phyloP scores from a whole-genome alignment of 2,888 invertebrate species.

The Megaustenia siamemsis region DNA sequence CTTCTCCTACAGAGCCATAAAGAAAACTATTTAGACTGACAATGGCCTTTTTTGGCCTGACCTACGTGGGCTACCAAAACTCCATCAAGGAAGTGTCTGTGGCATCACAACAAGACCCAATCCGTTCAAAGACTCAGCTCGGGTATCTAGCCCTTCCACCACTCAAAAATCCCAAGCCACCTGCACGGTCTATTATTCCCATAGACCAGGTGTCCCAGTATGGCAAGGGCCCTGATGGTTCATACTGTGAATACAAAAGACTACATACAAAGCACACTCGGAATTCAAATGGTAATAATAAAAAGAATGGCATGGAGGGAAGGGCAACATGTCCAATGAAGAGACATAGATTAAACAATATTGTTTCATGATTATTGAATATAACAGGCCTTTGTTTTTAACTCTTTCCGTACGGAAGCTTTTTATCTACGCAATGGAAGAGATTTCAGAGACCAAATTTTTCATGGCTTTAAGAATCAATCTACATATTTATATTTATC shows the following conservation, averaged over 20 bases:
- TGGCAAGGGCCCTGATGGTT: constrained; percentile 46
- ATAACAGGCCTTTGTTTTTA: no score
- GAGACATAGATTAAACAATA: no score
- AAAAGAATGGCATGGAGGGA: no score
- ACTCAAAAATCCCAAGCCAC: constrained; percentile 67
- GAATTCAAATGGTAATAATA: constrained; percentile 43
- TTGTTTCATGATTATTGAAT: no score
- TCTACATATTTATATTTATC: no score
- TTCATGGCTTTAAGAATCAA: no score
- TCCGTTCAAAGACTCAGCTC: constrained; percentile 68
- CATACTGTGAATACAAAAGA: constrained; percentile 69
- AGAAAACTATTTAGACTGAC: background rate
- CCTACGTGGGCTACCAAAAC: constrained; percentile 78
- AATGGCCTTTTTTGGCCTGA: constrained; percentile 79
- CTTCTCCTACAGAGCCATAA: background rate
- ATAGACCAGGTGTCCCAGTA: constrained; percentile 56
- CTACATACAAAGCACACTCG: constrained; percentile 76
- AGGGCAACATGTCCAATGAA: no score
- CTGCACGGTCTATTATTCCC: constrained; percentile 72
- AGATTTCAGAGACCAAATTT: no score
- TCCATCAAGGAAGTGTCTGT: constrained; percentile 73
- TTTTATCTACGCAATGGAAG: no score
- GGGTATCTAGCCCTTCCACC: constrained; percentile 75
- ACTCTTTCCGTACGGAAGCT: no score
- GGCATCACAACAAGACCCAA: constrained; percentile 66